Conservation (phyloP, 2,888 invertebrate genomes). For the Acleris literana region DNA sequence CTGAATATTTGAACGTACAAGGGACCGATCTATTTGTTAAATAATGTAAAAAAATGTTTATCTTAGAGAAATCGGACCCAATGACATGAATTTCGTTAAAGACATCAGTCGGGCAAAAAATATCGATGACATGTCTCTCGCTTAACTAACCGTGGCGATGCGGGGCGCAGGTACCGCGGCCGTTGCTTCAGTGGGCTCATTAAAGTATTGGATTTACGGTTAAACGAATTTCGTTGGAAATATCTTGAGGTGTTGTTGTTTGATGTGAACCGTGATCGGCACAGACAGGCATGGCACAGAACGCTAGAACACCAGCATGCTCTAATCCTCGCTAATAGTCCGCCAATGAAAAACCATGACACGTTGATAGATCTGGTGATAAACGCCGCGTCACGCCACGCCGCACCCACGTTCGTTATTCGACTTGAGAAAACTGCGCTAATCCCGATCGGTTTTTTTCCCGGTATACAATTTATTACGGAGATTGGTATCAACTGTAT, state of each 20-base stretch:
- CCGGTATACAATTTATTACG: slow-evolving; percentile 61
- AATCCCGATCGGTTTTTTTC: slow-evolving; percentile 60
- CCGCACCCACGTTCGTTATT: slow-evolving; percentile 53
- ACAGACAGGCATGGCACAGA: slow-evolving; percentile 4
- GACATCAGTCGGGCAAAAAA: slow-evolving; percentile 79
- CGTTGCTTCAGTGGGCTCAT: slow-evolving; percentile 63
- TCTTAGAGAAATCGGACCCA: slow-evolving; percentile 81
- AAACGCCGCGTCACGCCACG: slow-evolving; percentile 59
- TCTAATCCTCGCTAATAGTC: slow-evolving; percentile 57
- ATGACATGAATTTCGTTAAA: slow-evolving; percentile 82
- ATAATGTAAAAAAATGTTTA: slow-evolving; percentile 79
- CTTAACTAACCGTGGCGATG: slow-evolving; percentile 67
- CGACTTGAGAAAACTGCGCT: slow-evolving; percentile 62
- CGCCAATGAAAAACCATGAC: slow-evolving; percentile 58
- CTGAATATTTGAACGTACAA: slow-evolving; percentile 82
- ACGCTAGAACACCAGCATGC: slow-evolving; percentile 45
- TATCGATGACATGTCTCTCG: slow-evolving; percentile 74
- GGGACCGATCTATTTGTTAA: slow-evolving; percentile 83
- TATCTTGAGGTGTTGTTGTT: slow-evolving; percentile 43
- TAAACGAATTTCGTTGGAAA: slow-evolving; percentile 58
- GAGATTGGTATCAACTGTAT: slow-evolving; percentile 60
- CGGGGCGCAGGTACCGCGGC: slow-evolving; percentile 63
- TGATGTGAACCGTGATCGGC: background rate
- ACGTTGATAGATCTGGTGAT: slow-evolving; percentile 62
- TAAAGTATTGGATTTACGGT: slow-evolving; percentile 80